Evolutionary conservation across 2,113 vertebrate genomes (phyloP).

Genomic region (Platysteira castanea): DNA sequence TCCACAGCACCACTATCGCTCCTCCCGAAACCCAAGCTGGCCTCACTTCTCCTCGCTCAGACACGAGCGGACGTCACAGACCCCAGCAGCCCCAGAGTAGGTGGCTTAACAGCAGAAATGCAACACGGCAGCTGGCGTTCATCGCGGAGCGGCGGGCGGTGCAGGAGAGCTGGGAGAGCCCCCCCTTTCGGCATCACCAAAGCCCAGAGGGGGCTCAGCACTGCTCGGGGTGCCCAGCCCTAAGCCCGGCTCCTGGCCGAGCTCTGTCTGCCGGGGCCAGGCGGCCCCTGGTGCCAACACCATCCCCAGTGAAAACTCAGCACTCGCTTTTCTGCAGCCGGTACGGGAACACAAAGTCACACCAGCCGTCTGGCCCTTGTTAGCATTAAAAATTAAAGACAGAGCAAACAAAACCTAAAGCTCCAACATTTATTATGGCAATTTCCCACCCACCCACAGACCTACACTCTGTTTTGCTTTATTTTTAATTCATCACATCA

Average conservation of each 20-base stretch:
- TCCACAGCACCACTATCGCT: neutral
- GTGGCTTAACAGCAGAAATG: conserved; percentile 62
- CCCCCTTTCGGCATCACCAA: conserved; percentile 39
- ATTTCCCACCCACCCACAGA: conserved; percentile 49
- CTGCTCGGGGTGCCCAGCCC: neutral
- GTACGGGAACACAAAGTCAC: conserved; percentile 32
- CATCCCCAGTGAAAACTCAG: neutral
- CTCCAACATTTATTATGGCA: conserved; percentile 83
- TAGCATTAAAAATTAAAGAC: conserved; percentile 72
- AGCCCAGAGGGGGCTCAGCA: neutral
- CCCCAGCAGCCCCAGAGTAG: neutral
- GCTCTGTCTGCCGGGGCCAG: neutral
- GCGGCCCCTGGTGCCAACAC: neutral
- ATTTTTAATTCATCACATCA: conserved; percentile 52
- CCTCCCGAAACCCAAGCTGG: neutral
- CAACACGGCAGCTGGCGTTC: conserved; percentile 32
- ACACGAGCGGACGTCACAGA: neutral
- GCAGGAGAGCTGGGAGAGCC: conserved; percentile 44
- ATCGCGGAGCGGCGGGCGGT: conserved; percentile 26
- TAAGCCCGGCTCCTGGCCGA: conserved; percentile 1
- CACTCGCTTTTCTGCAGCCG: neutral
- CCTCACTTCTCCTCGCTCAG: neutral
- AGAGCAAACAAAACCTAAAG: conserved; percentile 77
- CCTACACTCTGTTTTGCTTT: conserved; percentile 34
- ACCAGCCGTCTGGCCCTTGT: conserved; percentile 35